Evolutionary conservation across 1,140 invertebrate species (phyloP).

Genomic region (Rhagoletis zephyria): DNA sequence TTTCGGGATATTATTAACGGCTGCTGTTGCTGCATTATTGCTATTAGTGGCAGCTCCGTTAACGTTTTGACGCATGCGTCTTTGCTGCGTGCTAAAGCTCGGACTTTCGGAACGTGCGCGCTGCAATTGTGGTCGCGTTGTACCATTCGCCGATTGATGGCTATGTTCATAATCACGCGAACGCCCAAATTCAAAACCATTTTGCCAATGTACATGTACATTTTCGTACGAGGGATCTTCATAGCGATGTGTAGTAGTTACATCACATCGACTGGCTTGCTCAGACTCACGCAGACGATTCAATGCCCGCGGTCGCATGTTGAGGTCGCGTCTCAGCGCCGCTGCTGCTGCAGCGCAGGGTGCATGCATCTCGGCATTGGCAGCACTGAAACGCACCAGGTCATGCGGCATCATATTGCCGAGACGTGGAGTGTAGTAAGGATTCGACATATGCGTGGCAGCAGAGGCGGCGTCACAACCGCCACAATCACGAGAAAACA

Average conservation of each 20-base stretch:
- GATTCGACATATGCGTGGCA: conserved; percentile 66
- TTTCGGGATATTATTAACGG: conserved; percentile 39
- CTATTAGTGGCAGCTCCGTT: conserved; percentile 23
- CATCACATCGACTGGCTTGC: conserved; percentile 26
- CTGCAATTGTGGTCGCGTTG: conserved; percentile 65
- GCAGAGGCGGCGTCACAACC: conserved; percentile 66
- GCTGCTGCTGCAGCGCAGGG: conserved; percentile 29
- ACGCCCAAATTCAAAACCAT: conserved; percentile 71
- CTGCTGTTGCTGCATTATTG: conserved; percentile 45
- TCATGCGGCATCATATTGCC: conserved; percentile 65
- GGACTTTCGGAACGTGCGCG: conserved; percentile 70
- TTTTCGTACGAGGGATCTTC: conserved; percentile 72
- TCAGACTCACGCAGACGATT: conserved; percentile 63
- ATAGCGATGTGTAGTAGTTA: conserved; percentile 52
- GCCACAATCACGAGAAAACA: conserved; percentile 72
- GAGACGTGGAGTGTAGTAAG: conserved; percentile 68
- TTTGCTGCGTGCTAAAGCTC: conserved; percentile 68
- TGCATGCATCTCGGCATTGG: conserved; percentile 60
- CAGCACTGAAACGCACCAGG: conserved; percentile 68
- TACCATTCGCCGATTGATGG: conserved; percentile 53
- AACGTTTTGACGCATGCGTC: conserved; percentile 62
- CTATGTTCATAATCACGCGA: conserved; percentile 67
- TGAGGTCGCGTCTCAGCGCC: conserved; percentile 58
- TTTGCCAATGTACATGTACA: conserved; percentile 72
- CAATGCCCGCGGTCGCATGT: conserved; percentile 60